Evolutionary conservation across 2,113 vertebrate genomes (phyloP).

Genomic region (Ictidomys tridecemlineatus): DNA sequence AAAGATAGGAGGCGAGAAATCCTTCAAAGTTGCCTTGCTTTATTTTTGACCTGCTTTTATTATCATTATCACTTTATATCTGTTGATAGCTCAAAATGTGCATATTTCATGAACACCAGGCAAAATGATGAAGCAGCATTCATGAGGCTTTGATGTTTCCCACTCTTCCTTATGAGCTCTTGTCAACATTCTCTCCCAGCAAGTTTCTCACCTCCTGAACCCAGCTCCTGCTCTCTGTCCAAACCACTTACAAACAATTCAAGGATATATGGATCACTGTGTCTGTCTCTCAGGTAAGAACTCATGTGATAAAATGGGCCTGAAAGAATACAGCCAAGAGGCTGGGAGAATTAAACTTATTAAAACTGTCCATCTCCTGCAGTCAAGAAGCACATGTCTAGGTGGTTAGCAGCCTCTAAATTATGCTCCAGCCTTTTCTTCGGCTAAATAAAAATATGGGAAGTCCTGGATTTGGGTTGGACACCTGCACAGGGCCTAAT

Average conservation of each 20-base stretch:
- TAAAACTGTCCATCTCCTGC: neutral
- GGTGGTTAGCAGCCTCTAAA: neutral
- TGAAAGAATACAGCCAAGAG: neutral
- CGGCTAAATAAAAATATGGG: neutral
- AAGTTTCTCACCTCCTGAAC: constrained; percentile 7
- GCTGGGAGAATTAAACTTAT: neutral
- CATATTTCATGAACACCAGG: constrained; percentile 19
- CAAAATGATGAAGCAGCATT: neutral
- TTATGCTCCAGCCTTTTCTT: neutral
- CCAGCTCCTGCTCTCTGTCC: neutral
- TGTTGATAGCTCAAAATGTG: constrained; percentile 39
- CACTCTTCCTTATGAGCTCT: neutral
- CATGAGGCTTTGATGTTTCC: neutral
- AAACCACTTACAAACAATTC: neutral
- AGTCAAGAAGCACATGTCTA: neutral
- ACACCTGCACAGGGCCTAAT: neutral
- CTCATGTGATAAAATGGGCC: neutral
- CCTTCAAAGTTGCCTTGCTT: constrained; percentile 58
- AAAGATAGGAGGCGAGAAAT: constrained; percentile 53
- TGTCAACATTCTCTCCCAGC: neutral
- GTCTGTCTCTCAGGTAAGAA: neutral
- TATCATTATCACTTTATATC: constrained; percentile 45
- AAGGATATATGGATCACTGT: neutral
- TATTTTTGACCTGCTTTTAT: constrained; percentile 46
- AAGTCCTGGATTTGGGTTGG: neutral